Base-by-base conservation (phyloP, 2,113 vertebrate species). In the Leuciscus idus region DNA sequence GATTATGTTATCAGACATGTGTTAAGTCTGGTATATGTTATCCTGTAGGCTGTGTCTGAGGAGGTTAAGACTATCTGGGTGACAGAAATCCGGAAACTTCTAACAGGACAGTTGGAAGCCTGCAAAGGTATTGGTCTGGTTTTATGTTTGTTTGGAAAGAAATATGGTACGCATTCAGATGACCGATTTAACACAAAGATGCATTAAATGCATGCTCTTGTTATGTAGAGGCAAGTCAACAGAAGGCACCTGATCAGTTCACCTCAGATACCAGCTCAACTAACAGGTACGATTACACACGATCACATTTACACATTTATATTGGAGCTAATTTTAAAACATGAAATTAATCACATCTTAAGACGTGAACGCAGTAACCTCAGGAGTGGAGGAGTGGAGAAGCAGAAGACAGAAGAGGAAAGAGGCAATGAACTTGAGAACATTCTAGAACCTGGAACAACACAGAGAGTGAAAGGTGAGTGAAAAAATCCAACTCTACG, bases 31-130 rank as follows among this genome's bases (percentile, higher is more conserved):
- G 2, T 43, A 6, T 39, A 15, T 81, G 8, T 83, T 36, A 36
- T 59, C 90, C 91, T 50, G 87, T 23, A 99, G 98, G 98, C 98
- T 2, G 94, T 95, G 8, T 96, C 97, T 0, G 90, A 95, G 52
- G 98, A 98, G 83, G 94, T 98, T 12, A 99, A 99, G 94, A 97
- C 96, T 6, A 96, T 96, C 0, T 99, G 98, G 98, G 97, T 99
- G 48, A 97, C 93, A 81, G 98, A 98, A 93, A 99, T 99, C 87
- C 95, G 97, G 80, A 99, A 99, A 91, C 97, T 99, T 89, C 90
- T 99, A 90, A 99, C 98, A 0, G 96, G 97, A 89, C 98, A 99
- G 90, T 93, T 99, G 81, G 95, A 99, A 89, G 98, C 98, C 2
- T 98, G 91, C 90, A 95, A 97, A 95, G 98, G 98, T 99, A 94